Percentiles rank a stretch among this genome's conserved stretches.
phyloP scores from a whole-genome alignment of 2,888 invertebrate species.

The Hypercompe scribonia region DNA sequence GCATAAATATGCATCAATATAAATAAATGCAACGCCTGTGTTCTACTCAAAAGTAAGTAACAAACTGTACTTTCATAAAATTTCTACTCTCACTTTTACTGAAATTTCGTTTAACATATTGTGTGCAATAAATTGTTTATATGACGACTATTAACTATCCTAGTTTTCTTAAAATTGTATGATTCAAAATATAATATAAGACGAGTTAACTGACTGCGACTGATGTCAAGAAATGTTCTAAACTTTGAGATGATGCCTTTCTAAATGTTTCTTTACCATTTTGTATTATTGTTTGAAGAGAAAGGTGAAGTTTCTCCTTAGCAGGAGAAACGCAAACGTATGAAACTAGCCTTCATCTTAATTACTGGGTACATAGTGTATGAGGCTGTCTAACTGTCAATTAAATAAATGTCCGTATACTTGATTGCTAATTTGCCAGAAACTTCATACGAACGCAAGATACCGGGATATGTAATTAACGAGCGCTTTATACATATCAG shows the following conservation, averaged over 20 bases:
- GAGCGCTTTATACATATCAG: neutral
- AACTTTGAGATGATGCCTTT: conserved; percentile 61
- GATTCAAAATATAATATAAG: conserved; percentile 16
- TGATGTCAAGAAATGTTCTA: conserved; percentile 50
- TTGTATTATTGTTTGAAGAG: conserved; percentile 69
- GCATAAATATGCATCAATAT: conserved; percentile 13
- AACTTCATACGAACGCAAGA: neutral
- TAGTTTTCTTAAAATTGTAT: conserved; percentile 19
- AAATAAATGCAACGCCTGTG: conserved; percentile 19
- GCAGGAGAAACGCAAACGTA: conserved; percentile 53
- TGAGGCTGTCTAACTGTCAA: conserved; percentile 54
- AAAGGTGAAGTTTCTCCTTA: conserved; percentile 65
- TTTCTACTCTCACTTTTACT: conserved; percentile 57
- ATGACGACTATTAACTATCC: conserved; percentile 25
- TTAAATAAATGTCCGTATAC: conserved; percentile 36
- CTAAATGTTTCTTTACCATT: conserved; percentile 62
- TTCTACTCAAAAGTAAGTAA: conserved; percentile 26
- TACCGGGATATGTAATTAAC: neutral
- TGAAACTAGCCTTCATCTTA: conserved; percentile 59
- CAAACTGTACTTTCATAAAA: conserved; percentile 43
- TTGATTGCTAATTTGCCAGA: conserved; percentile 25
- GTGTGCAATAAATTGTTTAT: conserved; percentile 29
- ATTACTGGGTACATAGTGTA: conserved; percentile 56
- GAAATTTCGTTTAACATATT: conserved; percentile 32
- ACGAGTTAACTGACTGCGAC: conserved; percentile 47